Conservation (phyloP, 2,797 vertebrate genomes). For the Trachops cirrhosus region DNA sequence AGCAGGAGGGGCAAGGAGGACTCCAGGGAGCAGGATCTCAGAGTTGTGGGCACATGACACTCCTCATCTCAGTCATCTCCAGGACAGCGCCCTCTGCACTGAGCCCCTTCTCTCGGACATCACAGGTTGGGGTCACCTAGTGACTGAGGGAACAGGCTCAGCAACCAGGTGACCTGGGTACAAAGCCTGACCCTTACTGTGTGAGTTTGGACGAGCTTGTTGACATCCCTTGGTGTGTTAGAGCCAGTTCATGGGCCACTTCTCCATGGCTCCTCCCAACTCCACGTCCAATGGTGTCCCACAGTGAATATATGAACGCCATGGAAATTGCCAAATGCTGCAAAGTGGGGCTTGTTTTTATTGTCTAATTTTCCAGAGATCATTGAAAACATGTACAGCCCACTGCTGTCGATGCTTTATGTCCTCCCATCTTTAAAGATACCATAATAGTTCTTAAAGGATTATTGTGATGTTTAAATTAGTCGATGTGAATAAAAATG, state of each 20-base stretch:
- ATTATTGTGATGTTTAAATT: neutral
- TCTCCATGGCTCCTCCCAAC: rapidly evolving
- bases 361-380: neutral
- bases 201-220: neutral
- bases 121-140: neutral
- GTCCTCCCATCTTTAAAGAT: neutral
- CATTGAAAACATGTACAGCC: neutral
- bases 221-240: rapidly evolving
- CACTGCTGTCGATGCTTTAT: neutral
- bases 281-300: rapidly evolving
- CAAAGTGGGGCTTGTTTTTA: neutral
- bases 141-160: neutral
- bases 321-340: neutral
- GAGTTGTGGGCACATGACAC: rapidly evolving
- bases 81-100: rapidly evolving
- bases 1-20: neutral
- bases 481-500: neutral
- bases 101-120: neutral
- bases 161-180: neutral
- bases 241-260: rapidly evolving
- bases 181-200: rapidly evolving
- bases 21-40: rapidly evolving
- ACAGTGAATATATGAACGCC: rapidly evolving
- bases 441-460: neutral
- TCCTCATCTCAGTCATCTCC: too few species aligned